Evolutionary conservation across 2,113 vertebrate genomes (phyloP).

Genomic region (Puffinus mauretanicus): DNA sequence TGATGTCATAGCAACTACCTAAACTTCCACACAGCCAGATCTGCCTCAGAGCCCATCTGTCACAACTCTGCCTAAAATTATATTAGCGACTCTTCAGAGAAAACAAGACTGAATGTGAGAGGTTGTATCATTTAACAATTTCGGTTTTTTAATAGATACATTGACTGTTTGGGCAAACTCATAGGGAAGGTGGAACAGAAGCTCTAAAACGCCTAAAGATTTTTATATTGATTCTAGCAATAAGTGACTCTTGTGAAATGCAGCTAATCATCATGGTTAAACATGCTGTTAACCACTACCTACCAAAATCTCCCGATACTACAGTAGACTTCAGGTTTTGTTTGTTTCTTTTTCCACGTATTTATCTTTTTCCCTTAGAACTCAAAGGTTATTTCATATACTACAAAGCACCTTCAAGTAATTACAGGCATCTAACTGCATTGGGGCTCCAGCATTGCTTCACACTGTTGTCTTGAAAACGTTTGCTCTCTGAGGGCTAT

Average conservation of each 20-base stretch:
- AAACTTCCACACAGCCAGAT: slow-evolving; percentile 8
- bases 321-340: not conserved
- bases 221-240: not conserved
- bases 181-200: not conserved
- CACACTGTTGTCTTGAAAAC: not conserved
- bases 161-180: not conserved
- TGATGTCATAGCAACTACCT: slow-evolving; percentile 38
- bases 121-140: not conserved
- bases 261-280: not conserved
- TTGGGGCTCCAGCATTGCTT: not conserved
- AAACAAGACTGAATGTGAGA: not conserved
- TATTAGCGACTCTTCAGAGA: not conserved
- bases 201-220: not conserved
- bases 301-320: not conserved
- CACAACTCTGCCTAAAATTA: not conserved
- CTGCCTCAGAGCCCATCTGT: slow-evolving; percentile 39
- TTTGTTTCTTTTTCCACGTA: not conserved
- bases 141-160: not conserved
- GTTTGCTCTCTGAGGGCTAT: not conserved
- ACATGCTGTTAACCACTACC: not conserved
- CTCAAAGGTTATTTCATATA: not conserved
- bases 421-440: not conserved
- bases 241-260: not conserved
- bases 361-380: not conserved
- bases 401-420: not conserved